phyloP scores from a whole-genome alignment of 2,113 vertebrate species.

The Varanus salvator region DNA sequence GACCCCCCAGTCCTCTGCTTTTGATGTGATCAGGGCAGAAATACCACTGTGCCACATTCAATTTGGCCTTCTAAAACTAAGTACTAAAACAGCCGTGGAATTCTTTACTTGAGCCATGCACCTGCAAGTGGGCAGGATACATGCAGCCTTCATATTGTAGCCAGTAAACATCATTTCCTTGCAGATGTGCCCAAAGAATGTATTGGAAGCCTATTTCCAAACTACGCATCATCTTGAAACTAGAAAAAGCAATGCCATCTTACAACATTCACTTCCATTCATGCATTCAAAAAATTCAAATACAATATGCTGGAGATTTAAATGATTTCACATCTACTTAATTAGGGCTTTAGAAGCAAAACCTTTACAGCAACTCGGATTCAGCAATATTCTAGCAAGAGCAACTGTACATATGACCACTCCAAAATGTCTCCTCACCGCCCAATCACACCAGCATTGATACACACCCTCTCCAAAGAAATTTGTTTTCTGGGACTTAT shows the following conservation, averaged over 20 bases:
- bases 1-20: neutral
- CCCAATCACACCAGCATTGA: conserved; percentile 55
- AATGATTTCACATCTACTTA: conserved; percentile 69
- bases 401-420: conserved; percentile 29
- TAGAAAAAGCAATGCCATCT: conserved; percentile 7
- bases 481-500: conserved; percentile 66
- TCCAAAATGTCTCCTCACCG: conserved; percentile 29
- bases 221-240: conserved; percentile 23
- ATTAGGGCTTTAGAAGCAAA: conserved; percentile 54
- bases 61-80: neutral
- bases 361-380: conserved; percentile 39
- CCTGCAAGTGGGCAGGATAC: neutral
- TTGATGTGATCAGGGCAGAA: neutral
- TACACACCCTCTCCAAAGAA: conserved; percentile 25
- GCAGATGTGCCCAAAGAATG: neutral
- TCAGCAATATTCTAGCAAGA: conserved; percentile 52
- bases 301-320: conserved; percentile 49
- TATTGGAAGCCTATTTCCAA: neutral
- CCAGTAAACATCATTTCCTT: conserved; percentile 5
- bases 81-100: neutral
- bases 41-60: neutral
- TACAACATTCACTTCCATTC: conserved; percentile 39
- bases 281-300: conserved; percentile 43
- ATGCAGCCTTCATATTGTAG: accelerated
- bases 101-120: neutral